Base-by-base conservation (phyloP, 1,140 invertebrate genomes). In the Trissolcus basalis region DNA sequence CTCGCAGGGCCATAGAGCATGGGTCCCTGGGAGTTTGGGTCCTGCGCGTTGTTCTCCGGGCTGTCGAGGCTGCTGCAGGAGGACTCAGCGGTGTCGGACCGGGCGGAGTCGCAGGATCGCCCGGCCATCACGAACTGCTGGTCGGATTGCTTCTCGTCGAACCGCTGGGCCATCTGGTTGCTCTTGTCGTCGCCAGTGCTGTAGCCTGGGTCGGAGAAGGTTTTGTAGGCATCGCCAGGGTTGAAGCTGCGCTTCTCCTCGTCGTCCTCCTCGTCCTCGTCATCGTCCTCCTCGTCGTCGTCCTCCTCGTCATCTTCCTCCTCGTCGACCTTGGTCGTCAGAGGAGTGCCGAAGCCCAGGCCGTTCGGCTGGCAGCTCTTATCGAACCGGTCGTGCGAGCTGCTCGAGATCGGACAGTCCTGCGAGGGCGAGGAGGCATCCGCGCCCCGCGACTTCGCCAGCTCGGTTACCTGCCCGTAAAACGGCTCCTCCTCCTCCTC, bases 41-140 rank as follows among this genome's bases (percentile, higher is more conserved):
- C 83, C n/a, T n/a, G n/a, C 2, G 69, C 65, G 48, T 82, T 87
- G 60, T 84, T 83, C 60, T 89, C 88, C 16, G 85, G 85, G 43
- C 87, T 87, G 59, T 86, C 87, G 16, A 88, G 69, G 50, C 87
- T 89, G 67, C 88, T 88, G 70, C 86, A 89, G 48, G 81, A 84
- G 9, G 85, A 89, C 70, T 89, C 88, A 43, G 83, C 85, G 10
- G 87, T 85, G 64, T 89, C 88, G 14, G 87, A 88, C 13, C 36
- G 3, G 9, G 36, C 36, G 1, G 36, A 39, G 36, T 39, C 36
- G 36, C 36, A 9, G n/a, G 36, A 9, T 39, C n/a, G 36, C 3
- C n/a, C 36, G 9, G 9, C 36, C 36, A n/a, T n/a, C 9, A 9
- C 36, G n/a, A 39, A 39, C 36, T n/a, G 36, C 36, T 39, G 5